Conservation (phyloP, 2,113 vertebrate genomes). For the Pseudolaguvia tuberculata region DNA sequence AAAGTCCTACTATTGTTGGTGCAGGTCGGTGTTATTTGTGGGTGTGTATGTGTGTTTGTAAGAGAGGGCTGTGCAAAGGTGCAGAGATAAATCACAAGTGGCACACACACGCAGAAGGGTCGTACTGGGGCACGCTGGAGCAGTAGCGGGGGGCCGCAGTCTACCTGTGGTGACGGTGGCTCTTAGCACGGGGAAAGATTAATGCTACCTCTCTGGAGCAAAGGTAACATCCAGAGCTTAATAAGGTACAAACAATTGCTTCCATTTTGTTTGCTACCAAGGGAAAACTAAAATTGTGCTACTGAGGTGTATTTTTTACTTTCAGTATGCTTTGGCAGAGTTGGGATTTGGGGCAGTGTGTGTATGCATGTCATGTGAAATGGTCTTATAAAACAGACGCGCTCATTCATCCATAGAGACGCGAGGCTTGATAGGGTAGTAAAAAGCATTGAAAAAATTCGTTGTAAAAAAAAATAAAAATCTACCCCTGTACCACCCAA, state of each 20-base stretch:
- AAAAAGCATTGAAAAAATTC: not conserved
- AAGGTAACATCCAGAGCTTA: conserved; percentile 75
- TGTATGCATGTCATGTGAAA: conserved; percentile 14
- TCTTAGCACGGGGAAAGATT: conserved; percentile 67
- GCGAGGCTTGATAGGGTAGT: not conserved
- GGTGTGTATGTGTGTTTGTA: conserved; percentile 27
- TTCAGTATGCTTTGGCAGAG: conserved; percentile 38
- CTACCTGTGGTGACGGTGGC: conserved; percentile 49
- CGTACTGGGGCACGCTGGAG: conserved; percentile 44
- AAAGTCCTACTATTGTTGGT: conserved; percentile 23
- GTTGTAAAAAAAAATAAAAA: too few relatives aligned
- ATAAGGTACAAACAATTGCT: conserved; percentile 80
- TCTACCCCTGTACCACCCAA: not conserved
- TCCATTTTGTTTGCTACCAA: conserved; percentile 70
- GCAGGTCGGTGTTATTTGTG: conserved; percentile 29
- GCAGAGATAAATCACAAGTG: conserved; percentile 43
- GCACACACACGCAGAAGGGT: conserved; percentile 36
- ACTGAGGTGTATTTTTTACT: conserved; percentile 49
- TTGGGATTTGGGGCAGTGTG: conserved; percentile 24
- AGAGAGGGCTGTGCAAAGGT: conserved; percentile 26
- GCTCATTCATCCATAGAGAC: not conserved
- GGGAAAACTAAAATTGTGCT: conserved; percentile 74
- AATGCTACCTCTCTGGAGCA: conserved; percentile 75
- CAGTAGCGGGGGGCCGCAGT: conserved; percentile 40
- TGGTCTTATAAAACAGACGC: conserved; percentile 1